These are phyloP conservation scores for Brachynemurus nebulosus DNA, from an alignment of 2,888 invertebrate species.

Conservation along the genomic window DNA sequence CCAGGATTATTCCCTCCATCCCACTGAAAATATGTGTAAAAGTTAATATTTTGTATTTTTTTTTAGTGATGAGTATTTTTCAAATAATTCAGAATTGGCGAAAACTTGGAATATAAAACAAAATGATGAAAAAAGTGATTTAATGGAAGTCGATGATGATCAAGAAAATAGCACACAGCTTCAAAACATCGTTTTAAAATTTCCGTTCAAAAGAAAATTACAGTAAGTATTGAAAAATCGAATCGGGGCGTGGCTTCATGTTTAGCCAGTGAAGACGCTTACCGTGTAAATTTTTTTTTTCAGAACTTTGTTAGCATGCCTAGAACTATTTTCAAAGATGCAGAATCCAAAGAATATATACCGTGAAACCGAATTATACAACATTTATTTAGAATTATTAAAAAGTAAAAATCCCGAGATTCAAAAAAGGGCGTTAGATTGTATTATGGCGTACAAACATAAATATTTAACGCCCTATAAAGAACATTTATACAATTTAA, in stretches of 20 bases:
- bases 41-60: constrained; percentile 17
- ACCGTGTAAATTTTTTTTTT: constrained; percentile 26
- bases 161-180: no score
- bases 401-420: constrained; percentile 62
- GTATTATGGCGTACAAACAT: constrained; percentile 72
- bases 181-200: no score
- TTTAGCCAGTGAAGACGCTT: no score
- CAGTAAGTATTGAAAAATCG: no score
- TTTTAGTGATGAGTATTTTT: constrained; percentile 43
- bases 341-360: constrained; percentile 68
- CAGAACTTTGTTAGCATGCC: constrained; percentile 43
- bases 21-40: neutral
- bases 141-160: constrained; percentile 30
- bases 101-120: constrained; percentile 39
- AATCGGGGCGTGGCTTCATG: no score
- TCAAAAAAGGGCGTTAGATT: constrained; percentile 76
- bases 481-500: constrained; percentile 60
- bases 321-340: constrained; percentile 65
- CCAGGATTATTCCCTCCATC: neutral
- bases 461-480: constrained; percentile 68
- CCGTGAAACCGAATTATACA: constrained; percentile 58
- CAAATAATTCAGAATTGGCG: constrained; percentile 40
- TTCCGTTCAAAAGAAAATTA: no score
- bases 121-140: constrained; percentile 23
- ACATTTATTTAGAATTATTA: constrained; percentile 66